Evolutionary conservation across 2,888 invertebrate species (phyloP).

Genomic region (Peribatodes rhomboidaria): DNA sequence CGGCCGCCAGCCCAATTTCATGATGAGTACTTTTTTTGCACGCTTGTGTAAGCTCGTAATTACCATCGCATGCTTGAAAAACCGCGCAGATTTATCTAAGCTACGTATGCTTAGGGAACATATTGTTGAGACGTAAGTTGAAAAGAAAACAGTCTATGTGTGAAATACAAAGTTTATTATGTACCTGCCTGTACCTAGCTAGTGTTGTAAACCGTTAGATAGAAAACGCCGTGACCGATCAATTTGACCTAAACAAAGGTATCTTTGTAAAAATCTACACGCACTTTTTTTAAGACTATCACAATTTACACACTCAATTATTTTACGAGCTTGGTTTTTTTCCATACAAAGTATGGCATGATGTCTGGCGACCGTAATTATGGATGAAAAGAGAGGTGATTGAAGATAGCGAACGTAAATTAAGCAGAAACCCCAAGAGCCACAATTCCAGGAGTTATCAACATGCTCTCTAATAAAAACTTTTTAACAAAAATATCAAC

Average conservation of each 20-base stretch:
- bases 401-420: too few relatives aligned
- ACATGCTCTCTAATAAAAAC: too few relatives aligned
- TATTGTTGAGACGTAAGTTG: too few relatives aligned
- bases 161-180: conserved; percentile 2
- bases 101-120: too few relatives aligned
- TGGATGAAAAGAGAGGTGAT: too few relatives aligned
- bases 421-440: too few relatives aligned
- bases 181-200: too few relatives aligned
- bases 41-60: conserved; percentile 32
- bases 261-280: background rate
- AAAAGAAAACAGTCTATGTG: background rate
- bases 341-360: too few relatives aligned
- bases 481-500: too few relatives aligned
- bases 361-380: too few relatives aligned
- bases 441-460: too few relatives aligned
- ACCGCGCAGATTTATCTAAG: background rate
- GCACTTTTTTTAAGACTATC: background rate
- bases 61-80: background rate
- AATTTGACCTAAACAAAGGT: conserved; percentile 8
- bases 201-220: conserved; percentile 8
- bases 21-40: conserved; percentile 34
- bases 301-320: background rate
- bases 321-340: background rate
- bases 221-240: conserved; percentile 15
- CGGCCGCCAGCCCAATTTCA: conserved; percentile 35